Evolutionary conservation across 2,888 invertebrate species (phyloP).

Genomic region (Oxytorus armatus): DNA sequence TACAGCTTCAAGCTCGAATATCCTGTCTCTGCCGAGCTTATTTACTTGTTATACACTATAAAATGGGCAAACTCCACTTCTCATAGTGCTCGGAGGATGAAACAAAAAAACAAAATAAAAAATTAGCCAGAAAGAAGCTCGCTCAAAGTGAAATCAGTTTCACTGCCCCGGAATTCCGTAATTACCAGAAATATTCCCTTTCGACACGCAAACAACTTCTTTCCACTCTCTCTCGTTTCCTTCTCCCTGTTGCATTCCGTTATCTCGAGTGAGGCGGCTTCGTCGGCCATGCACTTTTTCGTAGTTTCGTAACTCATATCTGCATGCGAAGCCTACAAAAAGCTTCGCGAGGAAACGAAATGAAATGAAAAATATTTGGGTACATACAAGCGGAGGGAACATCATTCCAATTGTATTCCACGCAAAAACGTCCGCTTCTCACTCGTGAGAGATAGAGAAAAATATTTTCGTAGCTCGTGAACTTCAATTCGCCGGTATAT

Average conservation of each 20-base stretch:
- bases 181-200: slow-evolving; percentile 32
- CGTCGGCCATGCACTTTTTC: no score
- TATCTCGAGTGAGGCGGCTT: slow-evolving; percentile 45
- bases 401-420: slow-evolving; percentile 69
- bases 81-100: no score
- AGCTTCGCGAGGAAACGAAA: no score
- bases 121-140: not conserved
- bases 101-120: no score
- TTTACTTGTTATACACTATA: not conserved
- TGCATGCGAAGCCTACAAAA: no score
- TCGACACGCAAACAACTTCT: slow-evolving; percentile 6
- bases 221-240: slow-evolving; percentile 28
- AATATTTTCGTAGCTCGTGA: slow-evolving; percentile 44
- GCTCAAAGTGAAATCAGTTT: slow-evolving; percentile 13
- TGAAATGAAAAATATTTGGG: no score
- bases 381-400: slow-evolving; percentile 56
- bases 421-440: slow-evolving; percentile 57
- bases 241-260: no score
- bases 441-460: slow-evolving; percentile 30
- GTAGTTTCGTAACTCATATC: no score
- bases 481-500: not conserved
- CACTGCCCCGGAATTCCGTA: slow-evolving; percentile 12
- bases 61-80: no score
- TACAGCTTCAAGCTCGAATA: slow-evolving; percentile 8
- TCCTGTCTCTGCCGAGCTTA: slow-evolving; percentile 26